Base-by-base conservation (phyloP, 2,888 invertebrate genomes). In the Andrena praecox region DNA sequence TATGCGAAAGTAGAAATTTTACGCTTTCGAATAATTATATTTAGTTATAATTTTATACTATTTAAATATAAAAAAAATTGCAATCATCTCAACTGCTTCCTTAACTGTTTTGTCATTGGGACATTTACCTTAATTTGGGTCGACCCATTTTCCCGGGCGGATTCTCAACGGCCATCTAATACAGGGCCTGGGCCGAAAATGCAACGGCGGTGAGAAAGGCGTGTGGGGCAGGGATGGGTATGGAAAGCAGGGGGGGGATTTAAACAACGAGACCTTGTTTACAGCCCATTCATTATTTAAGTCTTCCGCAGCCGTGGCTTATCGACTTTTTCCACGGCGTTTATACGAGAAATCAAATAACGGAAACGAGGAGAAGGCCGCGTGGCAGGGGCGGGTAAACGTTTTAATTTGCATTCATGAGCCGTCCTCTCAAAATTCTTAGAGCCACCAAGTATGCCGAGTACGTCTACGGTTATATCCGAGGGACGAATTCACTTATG, bases 361-460 rank as follows among this genome's bases (percentile, higher is more conserved):
- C 77, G 79, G 77, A 67, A 52, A 76, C 52, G 66, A 31, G 81
- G 67, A 73, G 85, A 82, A 77, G 73, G 86, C 78, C 42, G 79
- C 63, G 74, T 75, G 48, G 74, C 33, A 35, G 85, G 82, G 84
- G 85, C 79, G 80, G 84, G 88, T 84, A 87, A 91, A 89, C 90
- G 89, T 92, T 93, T 93, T 93, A 92, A 93, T 93, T 93, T 93
- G 91, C 93, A 93, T 93, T 93, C 93, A 93, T 93, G 93, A 93
- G 92, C 88, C 86, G 64, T 87, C 81, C 82, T 82, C 81, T 80
- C 75, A 89, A 91, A 92, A 92, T 92, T 93, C 92, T 91, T 89
- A 85, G 87, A 83, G 82, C 81, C 88, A 82, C 85, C 87, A 88
- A 90, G 90, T 91, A 92, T 92, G 91, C 89, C 89, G 83, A 89